Evolutionary conservation across 1,140 invertebrate species (phyloP).

Genomic region (Orchestia grillus): DNA sequence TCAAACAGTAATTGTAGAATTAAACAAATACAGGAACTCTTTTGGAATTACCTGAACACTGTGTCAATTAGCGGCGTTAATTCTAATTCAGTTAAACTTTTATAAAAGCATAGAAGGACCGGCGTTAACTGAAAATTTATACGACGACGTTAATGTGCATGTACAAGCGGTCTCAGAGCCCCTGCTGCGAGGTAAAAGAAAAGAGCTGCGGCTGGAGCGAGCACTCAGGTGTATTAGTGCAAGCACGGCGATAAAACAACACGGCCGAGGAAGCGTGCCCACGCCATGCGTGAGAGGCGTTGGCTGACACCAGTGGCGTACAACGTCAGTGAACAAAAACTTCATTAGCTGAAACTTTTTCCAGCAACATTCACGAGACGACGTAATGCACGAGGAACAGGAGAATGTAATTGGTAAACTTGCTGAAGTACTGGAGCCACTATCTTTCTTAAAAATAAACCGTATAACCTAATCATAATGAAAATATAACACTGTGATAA

Average conservation of each 20-base stretch:
- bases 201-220: not conserved
- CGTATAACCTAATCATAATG: too few relatives aligned
- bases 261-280: not conserved
- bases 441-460: not conserved
- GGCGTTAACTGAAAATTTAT: not conserved
- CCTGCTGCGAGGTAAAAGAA: not conserved
- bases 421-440: not conserved
- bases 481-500: too few relatives aligned
- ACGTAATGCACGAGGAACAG: not conserved
- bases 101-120: not conserved
- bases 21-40: not conserved
- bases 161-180: not conserved
- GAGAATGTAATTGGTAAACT: not conserved
- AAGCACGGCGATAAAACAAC: constrained; percentile 1
- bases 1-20: not conserved
- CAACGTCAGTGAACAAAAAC: not conserved
- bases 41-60: not conserved
- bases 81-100: not conserved
- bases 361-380: not conserved
- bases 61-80: not conserved
- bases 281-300: constrained; percentile 22
- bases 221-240: not conserved
- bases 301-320: not conserved
- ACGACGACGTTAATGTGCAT: not conserved
- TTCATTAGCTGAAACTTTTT: not conserved